Percentiles rank a stretch among this genome's conserved stretches.
Evolutionary conservation across 2,797 vertebrate species (phyloP).

Genomic region (Streptopelia turtur): DNA sequence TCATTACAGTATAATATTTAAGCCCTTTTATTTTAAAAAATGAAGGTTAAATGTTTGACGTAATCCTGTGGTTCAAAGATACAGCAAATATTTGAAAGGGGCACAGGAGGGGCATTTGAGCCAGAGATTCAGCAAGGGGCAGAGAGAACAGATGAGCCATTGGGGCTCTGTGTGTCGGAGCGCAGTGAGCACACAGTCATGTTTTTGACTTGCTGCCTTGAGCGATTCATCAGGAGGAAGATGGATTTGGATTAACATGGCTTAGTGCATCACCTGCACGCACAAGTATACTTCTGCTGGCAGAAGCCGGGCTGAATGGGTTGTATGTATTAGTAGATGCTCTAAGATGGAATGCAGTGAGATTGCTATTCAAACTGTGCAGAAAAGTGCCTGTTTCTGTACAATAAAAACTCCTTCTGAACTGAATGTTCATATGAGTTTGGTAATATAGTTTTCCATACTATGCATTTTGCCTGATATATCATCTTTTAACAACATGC

Average conservation of each 20-base stretch:
- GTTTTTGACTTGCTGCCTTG: background rate
- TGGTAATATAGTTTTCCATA: background rate
- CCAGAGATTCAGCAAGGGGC: no score
- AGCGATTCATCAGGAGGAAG: background rate
- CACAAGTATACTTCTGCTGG: background rate
- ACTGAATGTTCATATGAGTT: background rate
- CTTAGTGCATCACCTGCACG: background rate
- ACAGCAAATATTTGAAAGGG: background rate
- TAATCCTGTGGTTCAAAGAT: background rate
- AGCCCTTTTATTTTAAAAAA: rapidly evolving
- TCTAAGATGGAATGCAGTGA: background rate
- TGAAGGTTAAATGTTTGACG: background rate
- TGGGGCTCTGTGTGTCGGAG: rapidly evolving
- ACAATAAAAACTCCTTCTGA: background rate
- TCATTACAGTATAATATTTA: background rate
- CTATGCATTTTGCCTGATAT: background rate
- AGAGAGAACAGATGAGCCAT: background rate
- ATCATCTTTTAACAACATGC: background rate
- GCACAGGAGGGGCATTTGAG: rapidly evolving
- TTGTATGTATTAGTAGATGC: background rate
- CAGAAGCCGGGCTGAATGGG: background rate
- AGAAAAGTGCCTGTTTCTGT: background rate
- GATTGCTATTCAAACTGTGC: background rate
- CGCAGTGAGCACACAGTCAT: rapidly evolving
- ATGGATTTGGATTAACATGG: background rate